Evolutionary conservation across 2,113 vertebrate species (phyloP).

Genomic region (Clarias gariepinus): DNA sequence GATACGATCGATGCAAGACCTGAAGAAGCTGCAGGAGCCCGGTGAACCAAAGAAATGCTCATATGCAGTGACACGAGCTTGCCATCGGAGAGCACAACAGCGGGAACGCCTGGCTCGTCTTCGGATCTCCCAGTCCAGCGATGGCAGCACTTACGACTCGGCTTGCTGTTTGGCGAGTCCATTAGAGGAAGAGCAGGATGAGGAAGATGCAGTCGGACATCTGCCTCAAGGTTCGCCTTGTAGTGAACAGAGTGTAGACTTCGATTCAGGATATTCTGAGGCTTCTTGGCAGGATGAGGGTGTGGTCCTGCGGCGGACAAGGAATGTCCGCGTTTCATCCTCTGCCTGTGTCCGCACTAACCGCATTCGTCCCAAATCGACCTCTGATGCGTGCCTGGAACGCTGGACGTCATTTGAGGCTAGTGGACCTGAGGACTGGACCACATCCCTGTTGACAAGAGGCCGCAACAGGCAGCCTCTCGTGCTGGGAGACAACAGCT

Average conservation of each 20-base stretch:
- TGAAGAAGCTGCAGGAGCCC: conserved; percentile 69
- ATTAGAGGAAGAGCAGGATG: conserved; percentile 71
- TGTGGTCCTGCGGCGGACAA: conserved; percentile 69
- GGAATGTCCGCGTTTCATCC: conserved; percentile 76
- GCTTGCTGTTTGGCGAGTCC: conserved; percentile 84
- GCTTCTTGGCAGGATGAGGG: conserved; percentile 90
- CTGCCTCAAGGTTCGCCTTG: conserved; percentile 70
- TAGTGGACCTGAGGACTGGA: conserved; percentile 84
- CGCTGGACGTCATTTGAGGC: conserved; percentile 87
- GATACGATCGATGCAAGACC: conserved; percentile 74
- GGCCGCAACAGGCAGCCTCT: conserved; percentile 92
- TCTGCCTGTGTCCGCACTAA: conserved; percentile 77
- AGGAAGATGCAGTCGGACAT: conserved; percentile 59
- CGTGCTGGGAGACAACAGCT: conserved; percentile 95
- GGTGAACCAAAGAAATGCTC: conserved; percentile 63
- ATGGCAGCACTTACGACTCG: conserved; percentile 82
- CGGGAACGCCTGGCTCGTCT: conserved; percentile 67
- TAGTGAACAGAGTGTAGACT: conserved; percentile 86
- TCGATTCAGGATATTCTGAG: conserved; percentile 93
- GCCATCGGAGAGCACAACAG: conserved; percentile 65
- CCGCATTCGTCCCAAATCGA: conserved; percentile 86
- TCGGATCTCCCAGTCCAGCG: conserved; percentile 72
- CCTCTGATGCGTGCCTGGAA: conserved; percentile 90
- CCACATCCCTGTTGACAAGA: conserved; percentile 84
- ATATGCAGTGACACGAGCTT: conserved; percentile 59